Conservation (phyloP, 2,888 invertebrate species). For the Anticlea derivata region DNA sequence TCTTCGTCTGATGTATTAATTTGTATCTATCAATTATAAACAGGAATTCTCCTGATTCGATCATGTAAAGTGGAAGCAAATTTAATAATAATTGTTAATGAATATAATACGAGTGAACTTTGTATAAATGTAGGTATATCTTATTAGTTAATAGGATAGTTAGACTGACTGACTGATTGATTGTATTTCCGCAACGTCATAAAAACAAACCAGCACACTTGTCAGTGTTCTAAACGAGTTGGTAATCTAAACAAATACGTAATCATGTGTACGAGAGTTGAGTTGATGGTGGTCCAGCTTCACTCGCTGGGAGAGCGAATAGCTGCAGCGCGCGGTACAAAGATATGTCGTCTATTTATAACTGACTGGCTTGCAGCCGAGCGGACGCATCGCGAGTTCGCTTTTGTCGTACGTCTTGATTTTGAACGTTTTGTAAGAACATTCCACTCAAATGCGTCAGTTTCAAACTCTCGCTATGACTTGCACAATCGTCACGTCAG, state of each 20-base stretch:
- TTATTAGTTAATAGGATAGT: too few relatives aligned
- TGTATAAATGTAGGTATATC: too few relatives aligned
- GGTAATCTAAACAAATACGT: constrained; percentile 61
- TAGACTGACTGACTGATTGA: too few relatives aligned
- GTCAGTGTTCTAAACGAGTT: constrained; percentile 43
- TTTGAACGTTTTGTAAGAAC: constrained; percentile 55
- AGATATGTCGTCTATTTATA: constrained; percentile 81
- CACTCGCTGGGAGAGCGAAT: constrained; percentile 75
- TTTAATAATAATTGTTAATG: too few relatives aligned
- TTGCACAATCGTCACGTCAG: constrained; percentile 35
- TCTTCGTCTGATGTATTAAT: too few relatives aligned
- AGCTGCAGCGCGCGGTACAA: constrained; percentile 60
- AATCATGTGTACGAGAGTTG: constrained; percentile 41
- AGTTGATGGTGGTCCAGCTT: constrained; percentile 60
- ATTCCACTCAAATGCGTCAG: constrained; percentile 40
- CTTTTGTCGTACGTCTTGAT: constrained; percentile 64
- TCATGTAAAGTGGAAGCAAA: too few relatives aligned
- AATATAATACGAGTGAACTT: too few relatives aligned
- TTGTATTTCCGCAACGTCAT: constrained; percentile 19
- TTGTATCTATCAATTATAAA: too few relatives aligned
- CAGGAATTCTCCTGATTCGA: too few relatives aligned
- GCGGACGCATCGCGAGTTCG: constrained; percentile 60
- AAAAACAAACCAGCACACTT: constrained; percentile 39
- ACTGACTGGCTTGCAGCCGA: constrained; percentile 66
- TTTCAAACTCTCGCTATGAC: constrained; percentile 32